A percentile compares a stretch with the other conserved stretches of the same genome.
phyloP scores from a whole-genome alignment of 2,888 invertebrate genomes.

The Xylota segnis region DNA sequence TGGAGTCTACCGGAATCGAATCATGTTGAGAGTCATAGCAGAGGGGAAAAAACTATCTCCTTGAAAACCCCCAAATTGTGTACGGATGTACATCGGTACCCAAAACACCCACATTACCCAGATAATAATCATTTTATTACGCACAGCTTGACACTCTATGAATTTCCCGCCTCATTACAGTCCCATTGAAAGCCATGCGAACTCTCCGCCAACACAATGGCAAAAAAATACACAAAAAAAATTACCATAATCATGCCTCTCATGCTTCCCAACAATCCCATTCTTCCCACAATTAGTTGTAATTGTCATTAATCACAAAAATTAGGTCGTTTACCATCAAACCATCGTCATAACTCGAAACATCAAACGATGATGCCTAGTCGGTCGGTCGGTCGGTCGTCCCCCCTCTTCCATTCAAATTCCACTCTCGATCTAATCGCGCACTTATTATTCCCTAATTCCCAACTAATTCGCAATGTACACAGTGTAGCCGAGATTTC shows the following conservation, averaged over 20 bases:
- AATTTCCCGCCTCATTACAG: background rate
- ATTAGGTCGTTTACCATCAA: slow-evolving; percentile 30
- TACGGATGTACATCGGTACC: too few relatives aligned
- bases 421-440: background rate
- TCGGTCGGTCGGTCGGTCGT: too few relatives aligned
- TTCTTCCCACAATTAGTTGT: slow-evolving; percentile 36
- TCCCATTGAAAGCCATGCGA: background rate
- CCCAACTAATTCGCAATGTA: slow-evolving; percentile 6
- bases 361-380: background rate
- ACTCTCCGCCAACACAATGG: background rate
- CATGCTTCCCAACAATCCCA: slow-evolving; percentile 1
- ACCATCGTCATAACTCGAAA: slow-evolving; percentile 23
- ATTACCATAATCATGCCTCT: slow-evolving; percentile 6
- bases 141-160: slow-evolving; percentile 3
- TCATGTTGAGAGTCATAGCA: too few relatives aligned
- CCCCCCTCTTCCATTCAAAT: background rate
- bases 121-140: background rate
- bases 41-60: too few relatives aligned
- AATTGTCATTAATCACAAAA: slow-evolving; percentile 45
- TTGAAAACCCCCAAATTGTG: too few relatives aligned
- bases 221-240: background rate
- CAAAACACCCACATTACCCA: background rate
- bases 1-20: too few relatives aligned
- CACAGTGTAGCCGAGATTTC: background rate
- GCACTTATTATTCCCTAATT: slow-evolving; percentile 10